Base-by-base conservation (phyloP, 30 jellyfish, hydroid and myxozoan species). In the Rhopilema esculentum region DNA sequence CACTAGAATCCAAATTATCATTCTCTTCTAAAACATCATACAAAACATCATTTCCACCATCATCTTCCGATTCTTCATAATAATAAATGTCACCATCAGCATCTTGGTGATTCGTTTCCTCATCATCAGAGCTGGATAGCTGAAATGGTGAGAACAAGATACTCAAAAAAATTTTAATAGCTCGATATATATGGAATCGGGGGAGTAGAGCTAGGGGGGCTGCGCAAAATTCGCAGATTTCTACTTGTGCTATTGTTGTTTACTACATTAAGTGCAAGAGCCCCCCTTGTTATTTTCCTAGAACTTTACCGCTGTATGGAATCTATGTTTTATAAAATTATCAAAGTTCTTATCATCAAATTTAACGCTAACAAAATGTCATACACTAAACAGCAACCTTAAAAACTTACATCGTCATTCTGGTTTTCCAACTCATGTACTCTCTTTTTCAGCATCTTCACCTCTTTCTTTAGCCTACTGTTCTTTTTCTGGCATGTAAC, bases 61-160 rank as follows among this genome's bases (percentile, higher is more conserved):
- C 75, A 65, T 65, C 75, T 65, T 65, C 75, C 28, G 31, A 26
- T 65, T 65, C 75, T 21, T 2, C 28, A 19, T 28, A 4, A 65
- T 65, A 65, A 65, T 28, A 21, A 21, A 21, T 28, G 31, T 65
- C 75, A 21, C 31, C 75, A 65, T 26, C 4, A 65, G 75, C 75
- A 65, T 4, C 75, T 65, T 18, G 40, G 31, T 65, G 31, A 65
- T 65, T 19, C 19, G 31, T 65, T 26, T 21, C 28, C 31, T 65
- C 75, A 65, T 65, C 75, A 65, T 65, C 75, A 65, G 75, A 65
- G 75, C 75, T 65, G 28, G 75, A 28, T 65, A 65, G 28, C 75
- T 65, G 75, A 65, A 65, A 65, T 4, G 28, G 4, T 65, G 28
- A 65, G 16, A 1, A 1, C 28, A 65, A 65, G 28, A 21, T 21